Percentiles rank a stretch among this genome's conserved stretches.
Conservation (phyloP, 2,797 vertebrate species). For the Discoglossus pictus region DNA sequence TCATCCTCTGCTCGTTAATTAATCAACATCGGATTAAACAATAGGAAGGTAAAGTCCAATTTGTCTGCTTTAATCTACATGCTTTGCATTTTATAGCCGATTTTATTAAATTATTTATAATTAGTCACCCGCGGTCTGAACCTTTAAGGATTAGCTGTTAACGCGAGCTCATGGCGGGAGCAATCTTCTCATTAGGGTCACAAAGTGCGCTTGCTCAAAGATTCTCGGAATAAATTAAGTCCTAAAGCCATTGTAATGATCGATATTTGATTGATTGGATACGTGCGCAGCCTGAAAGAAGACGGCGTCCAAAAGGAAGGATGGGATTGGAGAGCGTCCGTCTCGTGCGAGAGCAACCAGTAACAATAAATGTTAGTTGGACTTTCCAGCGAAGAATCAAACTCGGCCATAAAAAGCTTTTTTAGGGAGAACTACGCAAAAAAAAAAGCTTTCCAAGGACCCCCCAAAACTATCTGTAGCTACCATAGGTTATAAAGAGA, state of each 20-base stretch:
- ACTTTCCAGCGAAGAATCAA: too few species aligned
- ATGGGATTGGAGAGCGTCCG: too few species aligned
- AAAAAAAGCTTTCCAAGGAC: too few species aligned
- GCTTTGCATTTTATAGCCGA: constrained; percentile 33
- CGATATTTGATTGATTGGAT: constrained; percentile 40
- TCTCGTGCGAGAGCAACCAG: too few species aligned
- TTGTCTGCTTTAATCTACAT: constrained; percentile 39
- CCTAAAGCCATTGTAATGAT: constrained; percentile 31
- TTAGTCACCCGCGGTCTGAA: constrained; percentile 27
- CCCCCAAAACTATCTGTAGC: too few species aligned
- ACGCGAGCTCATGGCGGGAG: too few species aligned
- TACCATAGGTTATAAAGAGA: too few species aligned
- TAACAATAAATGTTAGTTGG: too few species aligned
- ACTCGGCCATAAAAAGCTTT: too few species aligned
- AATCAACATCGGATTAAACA: constrained; percentile 36
- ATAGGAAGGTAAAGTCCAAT: constrained; percentile 35
- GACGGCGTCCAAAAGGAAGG: constrained; percentile 4
- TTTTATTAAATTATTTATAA: constrained; percentile 40
- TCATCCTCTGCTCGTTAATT: constrained; percentile 29
- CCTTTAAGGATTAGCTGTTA: constrained; percentile 30
- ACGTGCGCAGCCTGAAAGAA: constrained; percentile 6
- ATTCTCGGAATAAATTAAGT: constrained; percentile 48
- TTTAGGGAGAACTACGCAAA: too few species aligned
- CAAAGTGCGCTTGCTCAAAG: constrained; percentile 28
- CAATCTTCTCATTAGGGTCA: constrained; percentile 37